phyloP scores from a whole-genome alignment of 2,797 vertebrate species.

The Borostomias antarcticus region DNA sequence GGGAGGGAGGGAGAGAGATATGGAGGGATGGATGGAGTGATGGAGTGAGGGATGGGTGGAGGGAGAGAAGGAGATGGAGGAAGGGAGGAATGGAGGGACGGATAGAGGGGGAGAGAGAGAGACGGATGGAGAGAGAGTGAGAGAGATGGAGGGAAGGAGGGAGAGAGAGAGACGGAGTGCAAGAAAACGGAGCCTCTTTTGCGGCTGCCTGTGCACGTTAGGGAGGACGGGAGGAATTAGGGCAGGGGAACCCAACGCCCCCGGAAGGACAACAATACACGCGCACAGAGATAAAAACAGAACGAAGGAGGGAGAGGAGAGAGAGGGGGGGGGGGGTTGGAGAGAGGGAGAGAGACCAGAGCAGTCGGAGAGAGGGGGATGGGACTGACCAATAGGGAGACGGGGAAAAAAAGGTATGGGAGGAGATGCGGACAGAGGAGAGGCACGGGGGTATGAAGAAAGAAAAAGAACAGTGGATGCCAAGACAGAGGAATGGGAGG shows the following conservation, averaged over 20 bases:
- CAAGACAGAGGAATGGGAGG: neutral
- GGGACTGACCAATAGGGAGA: neutral
- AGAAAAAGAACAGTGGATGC: neutral
- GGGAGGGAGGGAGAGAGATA: constrained; percentile 26
- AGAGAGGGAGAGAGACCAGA: too few relatives aligned
- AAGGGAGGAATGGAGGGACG: constrained; percentile 48
- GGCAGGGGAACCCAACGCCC: too few relatives aligned
- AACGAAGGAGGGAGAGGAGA: too few relatives aligned
- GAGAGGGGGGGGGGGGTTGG: too few relatives aligned
- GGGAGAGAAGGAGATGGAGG: constrained; percentile 43
- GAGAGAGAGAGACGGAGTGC: neutral
- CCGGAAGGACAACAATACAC: too few relatives aligned
- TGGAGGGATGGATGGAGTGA: constrained; percentile 42
- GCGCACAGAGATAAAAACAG: too few relatives aligned
- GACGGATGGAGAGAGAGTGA: constrained; percentile 40
- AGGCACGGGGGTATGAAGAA: neutral
- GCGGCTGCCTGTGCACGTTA: too few relatives aligned
- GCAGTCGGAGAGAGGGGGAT: neutral
- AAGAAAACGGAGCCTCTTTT: too few relatives aligned
- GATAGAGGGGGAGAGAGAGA: constrained; percentile 14
- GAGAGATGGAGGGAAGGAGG: neutral
- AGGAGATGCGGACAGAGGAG: neutral
- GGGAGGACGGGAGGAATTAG: too few relatives aligned
- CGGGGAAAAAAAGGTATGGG: neutral
- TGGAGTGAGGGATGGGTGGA: constrained; percentile 40